Conservation (phyloP, 1,140 invertebrate genomes). For the Pseudomyrmex pallidus region DNA sequence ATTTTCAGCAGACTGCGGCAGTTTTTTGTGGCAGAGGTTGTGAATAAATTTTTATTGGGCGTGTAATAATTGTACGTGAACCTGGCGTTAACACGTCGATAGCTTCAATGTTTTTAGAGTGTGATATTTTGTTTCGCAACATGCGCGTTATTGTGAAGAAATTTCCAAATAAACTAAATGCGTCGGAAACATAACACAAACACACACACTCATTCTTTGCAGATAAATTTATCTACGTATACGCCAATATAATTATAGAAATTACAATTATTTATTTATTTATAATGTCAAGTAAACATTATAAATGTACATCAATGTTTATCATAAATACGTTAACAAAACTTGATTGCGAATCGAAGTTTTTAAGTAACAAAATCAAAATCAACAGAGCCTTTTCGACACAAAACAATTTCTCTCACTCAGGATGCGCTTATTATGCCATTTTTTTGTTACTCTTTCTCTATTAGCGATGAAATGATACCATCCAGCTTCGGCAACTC, state of each 20-base stretch:
- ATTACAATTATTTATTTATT: neutral
- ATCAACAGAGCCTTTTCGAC: constrained; percentile 3
- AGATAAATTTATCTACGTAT: neutral
- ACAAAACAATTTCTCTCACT: constrained; percentile 7
- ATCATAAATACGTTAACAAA: neutral
- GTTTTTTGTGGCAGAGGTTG: constrained; percentile 5
- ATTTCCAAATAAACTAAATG: neutral
- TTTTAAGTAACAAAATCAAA: neutral
- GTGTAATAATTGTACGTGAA: neutral
- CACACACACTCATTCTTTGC: neutral
- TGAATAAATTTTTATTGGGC: neutral
- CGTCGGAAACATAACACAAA: neutral
- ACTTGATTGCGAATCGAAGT: neutral
- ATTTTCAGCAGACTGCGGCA: neutral
- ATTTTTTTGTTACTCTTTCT: neutral
- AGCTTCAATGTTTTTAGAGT: neutral
- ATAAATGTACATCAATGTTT: neutral
- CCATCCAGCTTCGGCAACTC: constrained; percentile 2
- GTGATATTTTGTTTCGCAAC: constrained; percentile 1
- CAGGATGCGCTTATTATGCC: neutral
- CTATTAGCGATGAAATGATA: constrained; percentile 22
- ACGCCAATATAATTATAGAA: no score
- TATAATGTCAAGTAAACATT: neutral
- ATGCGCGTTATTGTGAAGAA: no score
- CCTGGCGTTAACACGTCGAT: neutral